Percentiles rank a stretch among this genome's conserved stretches.
These are phyloP conservation scores for Eptesicus fuscus DNA, from an alignment of 2,113 vertebrate species.

Conservation along the genomic window DNA sequence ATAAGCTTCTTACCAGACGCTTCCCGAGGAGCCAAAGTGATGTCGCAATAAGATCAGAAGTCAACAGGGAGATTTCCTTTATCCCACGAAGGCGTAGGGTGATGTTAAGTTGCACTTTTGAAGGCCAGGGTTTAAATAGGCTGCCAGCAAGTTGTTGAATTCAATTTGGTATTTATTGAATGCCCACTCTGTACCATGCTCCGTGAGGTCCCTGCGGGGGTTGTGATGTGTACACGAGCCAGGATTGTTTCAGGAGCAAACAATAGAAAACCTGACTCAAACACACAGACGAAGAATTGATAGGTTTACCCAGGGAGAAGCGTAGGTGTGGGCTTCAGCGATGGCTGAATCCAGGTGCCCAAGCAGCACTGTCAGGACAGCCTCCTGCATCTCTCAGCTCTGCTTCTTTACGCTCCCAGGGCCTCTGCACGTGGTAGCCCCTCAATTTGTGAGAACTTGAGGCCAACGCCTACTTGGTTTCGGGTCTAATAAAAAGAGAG, in stretches of 20 bases:
- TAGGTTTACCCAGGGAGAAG: background rate
- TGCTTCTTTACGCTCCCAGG: background rate
- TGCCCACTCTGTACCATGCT: background rate
- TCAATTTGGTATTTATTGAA: background rate
- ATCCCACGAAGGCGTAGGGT: background rate
- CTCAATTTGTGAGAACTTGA: background rate
- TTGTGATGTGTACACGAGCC: background rate
- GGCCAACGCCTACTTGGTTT: background rate
- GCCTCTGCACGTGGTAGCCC: background rate
- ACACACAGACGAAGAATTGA: background rate
- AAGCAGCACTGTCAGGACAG: background rate
- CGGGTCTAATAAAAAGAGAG: background rate
- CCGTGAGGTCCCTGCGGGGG: background rate
- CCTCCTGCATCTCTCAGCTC: background rate
- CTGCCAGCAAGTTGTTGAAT: background rate
- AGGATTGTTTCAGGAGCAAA: background rate
- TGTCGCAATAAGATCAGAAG: background rate
- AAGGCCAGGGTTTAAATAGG: background rate
- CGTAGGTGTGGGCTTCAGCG: background rate
- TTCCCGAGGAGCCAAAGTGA: background rate
- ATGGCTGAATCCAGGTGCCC: background rate
- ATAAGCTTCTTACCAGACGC: slow-evolving; percentile 32
- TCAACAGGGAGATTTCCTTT: background rate
- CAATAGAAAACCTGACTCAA: background rate
- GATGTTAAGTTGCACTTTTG: background rate